Evolutionary conservation across 1,140 invertebrate genomes (phyloP).

Genomic region (Brachystomella parvula): DNA sequence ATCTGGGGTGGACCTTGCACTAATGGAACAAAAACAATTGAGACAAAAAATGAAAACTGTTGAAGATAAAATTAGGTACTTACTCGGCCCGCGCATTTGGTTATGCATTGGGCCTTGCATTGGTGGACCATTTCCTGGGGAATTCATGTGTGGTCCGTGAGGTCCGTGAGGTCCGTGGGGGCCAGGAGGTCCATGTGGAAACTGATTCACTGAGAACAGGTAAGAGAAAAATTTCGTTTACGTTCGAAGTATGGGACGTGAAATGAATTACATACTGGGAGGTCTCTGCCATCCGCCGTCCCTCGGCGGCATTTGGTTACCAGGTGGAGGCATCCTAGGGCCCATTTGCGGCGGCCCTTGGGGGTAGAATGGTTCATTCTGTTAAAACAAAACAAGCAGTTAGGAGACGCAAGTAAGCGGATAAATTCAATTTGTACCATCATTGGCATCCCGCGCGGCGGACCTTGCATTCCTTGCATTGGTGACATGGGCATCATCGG

Average conservation of each 20-base stretch:
- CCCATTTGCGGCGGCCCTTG: conserved; percentile 23
- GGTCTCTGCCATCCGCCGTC: conserved; percentile 12
- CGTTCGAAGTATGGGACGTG: neutral
- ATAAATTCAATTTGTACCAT: conserved; percentile 17
- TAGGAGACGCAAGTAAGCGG: too few relatives aligned
- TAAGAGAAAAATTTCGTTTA: conserved; percentile 15
- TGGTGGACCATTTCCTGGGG: conserved; percentile 8
- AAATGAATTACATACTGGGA: conserved; percentile 11
- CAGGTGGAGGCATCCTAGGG: conserved; percentile 45
- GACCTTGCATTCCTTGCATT: conserved; percentile 54
- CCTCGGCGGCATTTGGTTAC: conserved; percentile 67
- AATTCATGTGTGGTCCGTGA: conserved; percentile 47
- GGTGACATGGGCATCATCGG: conserved; percentile 43
- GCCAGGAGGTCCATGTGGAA: conserved; percentile 49
- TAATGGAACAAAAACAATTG: conserved; percentile 15
- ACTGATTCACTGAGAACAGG: conserved; percentile 40
- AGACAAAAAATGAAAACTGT: neutral
- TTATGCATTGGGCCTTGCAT: conserved; percentile 16
- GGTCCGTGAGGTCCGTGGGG: conserved; percentile 55
- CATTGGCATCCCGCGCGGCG: conserved; percentile 52
- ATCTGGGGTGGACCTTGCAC: conserved; percentile 7
- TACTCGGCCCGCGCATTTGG: conserved; percentile 13
- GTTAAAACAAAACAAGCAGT: neutral
- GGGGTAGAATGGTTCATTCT: conserved; percentile 13
- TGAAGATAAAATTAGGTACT: neutral